Conservation (phyloP, 2,113 vertebrate genomes). For the Phalacrocorax carbo region DNA sequence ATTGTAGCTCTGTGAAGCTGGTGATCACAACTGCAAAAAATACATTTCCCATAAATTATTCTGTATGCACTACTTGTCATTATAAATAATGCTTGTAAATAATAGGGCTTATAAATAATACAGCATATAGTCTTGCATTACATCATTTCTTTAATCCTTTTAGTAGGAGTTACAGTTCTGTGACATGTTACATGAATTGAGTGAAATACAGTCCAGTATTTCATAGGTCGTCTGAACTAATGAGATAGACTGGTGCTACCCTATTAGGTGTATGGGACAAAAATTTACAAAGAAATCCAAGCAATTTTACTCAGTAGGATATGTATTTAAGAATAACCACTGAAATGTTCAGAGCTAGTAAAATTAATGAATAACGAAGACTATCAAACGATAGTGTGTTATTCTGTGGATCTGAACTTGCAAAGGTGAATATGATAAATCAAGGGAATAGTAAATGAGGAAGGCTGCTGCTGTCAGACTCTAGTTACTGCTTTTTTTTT, state of each 20-base stretch:
- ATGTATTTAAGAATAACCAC: neutral
- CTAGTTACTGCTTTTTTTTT: neutral
- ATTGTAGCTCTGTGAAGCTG: neutral
- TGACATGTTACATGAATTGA: neutral
- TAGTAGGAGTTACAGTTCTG: neutral
- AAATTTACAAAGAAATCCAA: neutral
- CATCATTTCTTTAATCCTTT: neutral
- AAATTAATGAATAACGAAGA: neutral
- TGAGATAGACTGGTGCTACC: neutral
- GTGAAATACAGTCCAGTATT: neutral
- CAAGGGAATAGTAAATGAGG: neutral
- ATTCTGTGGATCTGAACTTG: neutral
- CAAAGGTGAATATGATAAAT: neutral
- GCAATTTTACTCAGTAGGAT: neutral
- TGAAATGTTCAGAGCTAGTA: neutral
- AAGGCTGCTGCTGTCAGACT: neutral
- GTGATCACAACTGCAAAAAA: neutral
- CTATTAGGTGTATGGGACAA: neutral
- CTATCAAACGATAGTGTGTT: neutral
- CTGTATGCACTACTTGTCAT: neutral
- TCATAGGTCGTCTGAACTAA: neutral
- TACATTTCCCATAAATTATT: neutral
- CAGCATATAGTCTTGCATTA: neutral
- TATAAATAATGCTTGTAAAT: constrained; percentile 7
- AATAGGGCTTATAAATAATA: neutral